Base-by-base conservation (phyloP, 64 coral and sea anemone genomes). In the Trachythela sp. region DNA sequence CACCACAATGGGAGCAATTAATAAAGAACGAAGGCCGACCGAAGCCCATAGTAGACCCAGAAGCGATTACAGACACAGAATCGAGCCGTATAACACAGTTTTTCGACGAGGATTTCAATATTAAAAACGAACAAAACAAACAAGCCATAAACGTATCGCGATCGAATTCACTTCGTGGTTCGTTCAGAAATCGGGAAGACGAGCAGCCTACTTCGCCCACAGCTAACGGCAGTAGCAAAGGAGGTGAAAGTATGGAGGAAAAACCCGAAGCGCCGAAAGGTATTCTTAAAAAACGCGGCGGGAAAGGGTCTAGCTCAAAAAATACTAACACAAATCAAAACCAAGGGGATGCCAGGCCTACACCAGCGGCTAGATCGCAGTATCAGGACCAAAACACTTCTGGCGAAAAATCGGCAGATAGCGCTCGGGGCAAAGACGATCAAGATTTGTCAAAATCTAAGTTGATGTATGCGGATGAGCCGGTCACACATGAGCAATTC, bases 401-500 rank as follows among this genome's bases (percentile, higher is more conserved):
- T 80, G 8, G 33, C 0, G 75, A 80, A 18, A 80, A 30, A 39
- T 30, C 39, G 13, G 48, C 27, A 0, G 83, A 90, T 35, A 80
- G 11, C 35, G 37, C 15, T 30, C 2, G 15, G 35, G 33, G 37
- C 75, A 13, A 6, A 2, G 59, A 30, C 75, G 33, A 39, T 80
- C 33, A 80, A 80, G 20, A 80, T 37, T 35, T 39, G 8, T 37
- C 75, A 22, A 99, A 92, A 88, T 95, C 96, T 10, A 92, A 87
- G 56, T 85, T 99, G 13, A 99, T 99, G 93, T 95, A 95, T 36
- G 88, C 96, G 2, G 96, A 99, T 85, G 88, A 91, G 14, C 91
- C 93, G 9, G 96, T 99, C 14, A 90, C 93, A 71, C 96, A 99
- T 51, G 91, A 95, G 17, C 96, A 99, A 42, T 99, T 99, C 83